These are phyloP conservation scores for Liparis tanakae DNA, from an alignment of 2,797 vertebrate genomes.

Conservation along the genomic window DNA sequence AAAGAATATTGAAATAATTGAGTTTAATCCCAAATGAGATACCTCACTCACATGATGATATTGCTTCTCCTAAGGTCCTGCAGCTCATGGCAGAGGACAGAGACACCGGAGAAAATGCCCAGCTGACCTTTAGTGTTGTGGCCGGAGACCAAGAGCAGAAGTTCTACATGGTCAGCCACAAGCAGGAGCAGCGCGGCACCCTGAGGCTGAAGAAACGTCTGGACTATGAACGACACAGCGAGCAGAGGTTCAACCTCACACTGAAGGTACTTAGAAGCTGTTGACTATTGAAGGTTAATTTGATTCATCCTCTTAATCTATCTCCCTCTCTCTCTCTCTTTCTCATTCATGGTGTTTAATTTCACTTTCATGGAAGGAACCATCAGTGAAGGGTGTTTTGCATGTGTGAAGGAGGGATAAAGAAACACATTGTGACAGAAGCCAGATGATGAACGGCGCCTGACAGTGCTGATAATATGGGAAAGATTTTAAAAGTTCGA, in stretches of 20 bases:
- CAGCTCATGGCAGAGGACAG: conserved; percentile 85
- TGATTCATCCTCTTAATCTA: conserved; percentile 1
- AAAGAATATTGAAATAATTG: neutral
- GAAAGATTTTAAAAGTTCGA: conserved; percentile 1
- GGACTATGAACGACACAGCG: conserved; percentile 88
- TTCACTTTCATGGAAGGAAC: conserved; percentile 6
- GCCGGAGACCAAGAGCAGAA: conserved; percentile 90
- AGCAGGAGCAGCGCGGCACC: conserved; percentile 84
- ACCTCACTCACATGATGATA: neutral
- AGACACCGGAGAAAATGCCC: conserved; percentile 87
- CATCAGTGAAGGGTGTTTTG: neutral
- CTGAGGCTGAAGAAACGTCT: conserved; percentile 88
- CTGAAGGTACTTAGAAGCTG: conserved; percentile 70
- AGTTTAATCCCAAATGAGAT: neutral
- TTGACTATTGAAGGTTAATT: conserved; percentile 4
- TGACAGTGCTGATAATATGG: conserved; percentile 1
- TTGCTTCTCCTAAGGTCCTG: conserved; percentile 69
- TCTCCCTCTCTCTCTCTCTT: neutral
- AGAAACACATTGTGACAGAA: conserved; percentile 7
- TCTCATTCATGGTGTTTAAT: conserved; percentile 11
- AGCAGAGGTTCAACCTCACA: conserved; percentile 90
- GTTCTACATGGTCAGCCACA: conserved; percentile 88
- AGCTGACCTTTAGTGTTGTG: conserved; percentile 87
- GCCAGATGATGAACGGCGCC: conserved; percentile 10
- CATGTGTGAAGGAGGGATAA: neutral